Conservation (phyloP, 2,113 vertebrate species). For the Patagioenas fasciata region DNA sequence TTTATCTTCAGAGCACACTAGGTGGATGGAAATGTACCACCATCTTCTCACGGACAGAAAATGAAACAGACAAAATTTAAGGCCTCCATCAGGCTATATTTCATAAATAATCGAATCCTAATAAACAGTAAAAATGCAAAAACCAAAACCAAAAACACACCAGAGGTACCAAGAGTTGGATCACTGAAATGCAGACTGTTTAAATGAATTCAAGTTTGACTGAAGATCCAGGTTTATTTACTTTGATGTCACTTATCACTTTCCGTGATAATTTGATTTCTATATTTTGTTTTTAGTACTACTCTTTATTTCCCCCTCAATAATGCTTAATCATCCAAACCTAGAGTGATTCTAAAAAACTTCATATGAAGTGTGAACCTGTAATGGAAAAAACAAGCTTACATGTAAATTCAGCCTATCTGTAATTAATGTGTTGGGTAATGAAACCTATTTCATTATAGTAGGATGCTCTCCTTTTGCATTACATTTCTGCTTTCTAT, state of each 20-base stretch:
- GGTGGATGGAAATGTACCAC: neutral
- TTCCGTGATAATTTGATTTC: neutral
- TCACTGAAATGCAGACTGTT: neutral
- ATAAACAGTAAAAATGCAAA: neutral
- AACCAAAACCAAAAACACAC: neutral
- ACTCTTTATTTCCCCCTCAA: neutral
- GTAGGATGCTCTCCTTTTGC: neutral
- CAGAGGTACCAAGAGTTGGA: neutral
- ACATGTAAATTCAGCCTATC: neutral
- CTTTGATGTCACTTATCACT: neutral
- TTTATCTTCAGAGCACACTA: neutral
- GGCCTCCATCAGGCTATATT: neutral
- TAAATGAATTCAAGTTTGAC: neutral
- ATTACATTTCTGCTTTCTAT: neutral
- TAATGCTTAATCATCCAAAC: neutral
- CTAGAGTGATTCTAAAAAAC: neutral
- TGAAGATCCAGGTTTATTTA: neutral
- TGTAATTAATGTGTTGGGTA: neutral
- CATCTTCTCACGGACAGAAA: neutral
- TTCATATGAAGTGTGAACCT: neutral
- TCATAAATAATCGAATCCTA: neutral
- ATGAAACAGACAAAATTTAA: neutral
- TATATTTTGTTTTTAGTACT: neutral
- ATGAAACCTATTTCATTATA: neutral
- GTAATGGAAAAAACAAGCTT: neutral